A percentile compares a stretch with the other conserved stretches of the same genome.
Conservation (phyloP, 1,140 invertebrate genomes). For the Lerema accius region DNA sequence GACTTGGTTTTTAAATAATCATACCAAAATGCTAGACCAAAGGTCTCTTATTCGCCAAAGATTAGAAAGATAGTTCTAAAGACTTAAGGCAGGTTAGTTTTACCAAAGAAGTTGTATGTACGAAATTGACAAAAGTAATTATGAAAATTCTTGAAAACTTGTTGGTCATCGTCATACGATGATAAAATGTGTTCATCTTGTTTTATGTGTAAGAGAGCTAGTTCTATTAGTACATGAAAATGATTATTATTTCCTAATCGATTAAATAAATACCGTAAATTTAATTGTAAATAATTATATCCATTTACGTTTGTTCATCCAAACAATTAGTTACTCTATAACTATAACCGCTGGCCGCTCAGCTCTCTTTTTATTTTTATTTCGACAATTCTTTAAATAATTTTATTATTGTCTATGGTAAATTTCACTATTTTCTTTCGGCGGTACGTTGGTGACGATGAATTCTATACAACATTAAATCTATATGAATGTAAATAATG, state of each 20-base stretch:
- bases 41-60: constrained; percentile 4
- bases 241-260: not conserved
- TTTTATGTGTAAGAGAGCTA: not conserved
- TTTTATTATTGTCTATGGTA: no score
- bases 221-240: not conserved
- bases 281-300: no score
- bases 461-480: no score
- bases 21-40: not conserved
- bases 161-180: not conserved
- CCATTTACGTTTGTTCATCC: no score
- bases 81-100: not conserved
- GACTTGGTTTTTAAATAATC: not conserved
- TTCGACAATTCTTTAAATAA: no score
- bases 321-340: no score
- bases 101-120: constrained; percentile 2
- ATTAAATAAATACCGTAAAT: no score
- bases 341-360: no score
- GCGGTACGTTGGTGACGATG: no score
- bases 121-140: not conserved
- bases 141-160: not conserved
- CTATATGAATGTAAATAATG: no score
- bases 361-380: no score
- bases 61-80: not conserved
- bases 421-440: no score
- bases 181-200: not conserved